phyloP scores from a whole-genome alignment of 2,113 vertebrate genomes.

The Argyrosomus japonicus region DNA sequence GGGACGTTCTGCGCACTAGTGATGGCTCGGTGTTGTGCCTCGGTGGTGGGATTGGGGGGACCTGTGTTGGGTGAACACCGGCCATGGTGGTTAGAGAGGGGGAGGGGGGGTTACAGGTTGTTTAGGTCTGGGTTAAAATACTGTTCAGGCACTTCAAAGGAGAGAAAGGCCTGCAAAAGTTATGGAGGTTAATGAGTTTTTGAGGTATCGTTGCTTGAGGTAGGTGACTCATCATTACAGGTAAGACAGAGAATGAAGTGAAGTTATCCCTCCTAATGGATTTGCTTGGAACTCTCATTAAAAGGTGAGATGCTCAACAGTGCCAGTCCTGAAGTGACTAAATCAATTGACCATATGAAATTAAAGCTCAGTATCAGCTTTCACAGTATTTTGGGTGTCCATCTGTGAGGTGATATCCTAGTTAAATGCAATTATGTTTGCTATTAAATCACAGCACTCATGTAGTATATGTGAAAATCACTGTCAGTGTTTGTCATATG shows the following conservation, averaged over 20 bases:
- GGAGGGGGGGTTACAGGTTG: conserved; percentile 24
- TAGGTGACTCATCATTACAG: conserved; percentile 17
- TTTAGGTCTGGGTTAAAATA: conserved; percentile 44
- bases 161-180: conserved; percentile 33
- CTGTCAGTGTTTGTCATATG: conserved; percentile 62
- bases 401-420: conserved; percentile 13
- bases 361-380: conserved; percentile 41
- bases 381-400: conserved; percentile 29
- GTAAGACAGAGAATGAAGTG: background rate
- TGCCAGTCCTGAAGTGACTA: conserved; percentile 30
- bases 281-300: conserved; percentile 32
- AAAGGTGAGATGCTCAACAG: conserved; percentile 34
- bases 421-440: conserved; percentile 53
- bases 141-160: conserved; percentile 50
- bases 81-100: conserved; percentile 63
- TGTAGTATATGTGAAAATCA: conserved; percentile 48
- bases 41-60: conserved; percentile 82
- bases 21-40: conserved; percentile 82
- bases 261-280: background rate
- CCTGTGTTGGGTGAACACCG: conserved; percentile 76
- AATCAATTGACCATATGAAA: conserved; percentile 45
- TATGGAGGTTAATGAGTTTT: conserved; percentile 25
- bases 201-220: background rate
- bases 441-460: conserved; percentile 38
- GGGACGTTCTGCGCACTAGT: conserved; percentile 77